Percentiles rank a stretch among this genome's conserved stretches.
These are phyloP conservation scores for Capitella teleta DNA, from an alignment of 1,140 invertebrate genomes.

Conservation along the genomic window DNA sequence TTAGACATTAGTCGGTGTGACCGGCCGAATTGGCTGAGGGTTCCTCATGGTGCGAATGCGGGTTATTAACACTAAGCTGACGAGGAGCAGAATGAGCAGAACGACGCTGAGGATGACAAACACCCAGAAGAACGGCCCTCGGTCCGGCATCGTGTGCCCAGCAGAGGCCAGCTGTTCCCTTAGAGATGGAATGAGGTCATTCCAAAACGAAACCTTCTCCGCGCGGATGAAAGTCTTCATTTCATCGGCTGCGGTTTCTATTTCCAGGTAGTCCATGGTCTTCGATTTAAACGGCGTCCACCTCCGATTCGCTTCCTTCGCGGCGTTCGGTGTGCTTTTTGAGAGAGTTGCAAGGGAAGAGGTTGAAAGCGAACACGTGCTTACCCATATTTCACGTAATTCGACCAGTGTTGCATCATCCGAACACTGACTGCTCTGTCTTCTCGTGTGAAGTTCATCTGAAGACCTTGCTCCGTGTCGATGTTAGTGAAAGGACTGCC, in stretches of 20 bases:
- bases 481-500: slow-evolving; percentile 10
- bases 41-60: too few species aligned
- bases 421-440: slow-evolving; percentile 39
- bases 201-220: background rate
- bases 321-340: background rate
- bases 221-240: background rate
- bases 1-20: too few species aligned
- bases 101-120: too few species aligned
- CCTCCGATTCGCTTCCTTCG: background rate
- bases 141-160: too few species aligned
- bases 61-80: too few species aligned
- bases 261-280: background rate
- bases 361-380: background rate
- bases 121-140: too few species aligned
- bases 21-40: too few species aligned
- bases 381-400: slow-evolving; percentile 42
- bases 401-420: slow-evolving; percentile 40
- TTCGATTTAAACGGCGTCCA: background rate
- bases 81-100: too few species aligned
- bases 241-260: background rate
- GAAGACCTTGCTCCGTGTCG: background rate
- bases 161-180: too few species aligned
- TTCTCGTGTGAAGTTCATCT: slow-evolving; percentile 19
- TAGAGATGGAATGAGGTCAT: slow-evolving; percentile 1
- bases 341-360: too few species aligned